These are phyloP conservation scores for Collichthys lucidus DNA, from an alignment of 2,113 vertebrate species.

Conservation along the genomic window DNA sequence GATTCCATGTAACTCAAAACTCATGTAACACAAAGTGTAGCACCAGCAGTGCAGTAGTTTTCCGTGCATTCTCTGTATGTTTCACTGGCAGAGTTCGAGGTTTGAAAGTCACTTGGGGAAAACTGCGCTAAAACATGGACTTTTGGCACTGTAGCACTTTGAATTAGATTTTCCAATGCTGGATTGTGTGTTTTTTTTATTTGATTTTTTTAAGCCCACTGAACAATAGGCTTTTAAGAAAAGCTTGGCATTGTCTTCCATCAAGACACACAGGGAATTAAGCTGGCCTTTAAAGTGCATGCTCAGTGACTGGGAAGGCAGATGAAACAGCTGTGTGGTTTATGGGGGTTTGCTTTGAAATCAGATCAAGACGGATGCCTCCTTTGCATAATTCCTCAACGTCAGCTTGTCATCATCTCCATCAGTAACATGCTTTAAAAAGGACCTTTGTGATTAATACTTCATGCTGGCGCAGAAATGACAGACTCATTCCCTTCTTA, in stretches of 20 bases:
- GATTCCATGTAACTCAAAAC: slow-evolving; percentile 42
- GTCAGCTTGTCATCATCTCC: slow-evolving; percentile 91
- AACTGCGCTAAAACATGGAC: slow-evolving; percentile 31
- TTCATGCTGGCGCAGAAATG: slow-evolving; percentile 89
- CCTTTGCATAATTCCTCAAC: slow-evolving; percentile 90
- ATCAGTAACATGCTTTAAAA: slow-evolving; percentile 91
- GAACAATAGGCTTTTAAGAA: slow-evolving; percentile 69
- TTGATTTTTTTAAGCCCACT: slow-evolving; percentile 1
- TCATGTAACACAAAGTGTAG: slow-evolving; percentile 20
- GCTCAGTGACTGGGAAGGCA: slow-evolving; percentile 78
- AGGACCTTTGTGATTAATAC: slow-evolving; percentile 91
- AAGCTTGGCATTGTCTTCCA: slow-evolving; percentile 66
- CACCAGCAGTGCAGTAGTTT: slow-evolving; percentile 11
- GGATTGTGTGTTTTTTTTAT: neutral
- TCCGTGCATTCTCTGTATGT: slow-evolving; percentile 28
- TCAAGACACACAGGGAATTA: slow-evolving; percentile 65
- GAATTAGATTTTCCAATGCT: slow-evolving; percentile 47
- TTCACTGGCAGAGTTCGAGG: slow-evolving; percentile 30
- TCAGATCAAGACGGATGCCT: slow-evolving; percentile 91
- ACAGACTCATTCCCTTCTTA: slow-evolving; percentile 92
- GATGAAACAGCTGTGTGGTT: slow-evolving; percentile 88
- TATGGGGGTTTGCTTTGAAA: slow-evolving; percentile 89
- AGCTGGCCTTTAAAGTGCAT: slow-evolving; percentile 79
- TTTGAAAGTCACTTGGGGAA: slow-evolving; percentile 44
- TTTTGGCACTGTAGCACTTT: slow-evolving; percentile 37